These are phyloP conservation scores for Sinocyclocheilus anophthalmus DNA, from an alignment of 2,113 vertebrate species.

Conservation along the genomic window DNA sequence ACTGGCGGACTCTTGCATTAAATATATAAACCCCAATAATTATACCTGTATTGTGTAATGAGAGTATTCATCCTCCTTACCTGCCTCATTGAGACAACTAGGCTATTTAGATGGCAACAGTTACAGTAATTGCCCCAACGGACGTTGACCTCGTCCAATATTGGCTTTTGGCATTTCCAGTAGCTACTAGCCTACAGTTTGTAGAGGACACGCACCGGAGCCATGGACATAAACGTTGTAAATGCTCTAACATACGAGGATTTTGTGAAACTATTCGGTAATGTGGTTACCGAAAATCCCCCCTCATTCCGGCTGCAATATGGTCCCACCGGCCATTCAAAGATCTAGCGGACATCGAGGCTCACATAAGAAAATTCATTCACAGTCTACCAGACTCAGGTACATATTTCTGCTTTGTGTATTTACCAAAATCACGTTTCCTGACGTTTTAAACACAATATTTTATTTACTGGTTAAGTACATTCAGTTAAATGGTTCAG, in stretches of 20 bases:
- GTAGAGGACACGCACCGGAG: not conserved
- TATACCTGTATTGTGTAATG: not conserved
- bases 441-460: not conserved
- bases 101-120: not conserved
- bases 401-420: slow-evolving; percentile 49
- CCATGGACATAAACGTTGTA: slow-evolving; percentile 75
- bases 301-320: slow-evolving; percentile 77
- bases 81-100: not conserved
- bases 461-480: not conserved
- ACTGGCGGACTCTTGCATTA: not conserved
- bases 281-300: slow-evolving; percentile 80
- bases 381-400: slow-evolving; percentile 78
- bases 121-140: not conserved
- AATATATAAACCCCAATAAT: not conserved
- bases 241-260: slow-evolving; percentile 80
- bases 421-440: not conserved
- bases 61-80: not conserved
- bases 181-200: not conserved
- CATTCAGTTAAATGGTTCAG: slow-evolving; percentile 61
- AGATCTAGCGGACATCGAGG: slow-evolving; percentile 67
- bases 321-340: slow-evolving; percentile 79
- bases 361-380: slow-evolving; percentile 74
- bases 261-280: slow-evolving; percentile 81
- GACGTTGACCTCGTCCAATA: slow-evolving; percentile 28
- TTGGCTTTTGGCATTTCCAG: not conserved